These are phyloP conservation scores for Chromoteleia sp. DNA, from an alignment of 2,888 invertebrate genomes.

Conservation along the genomic window DNA sequence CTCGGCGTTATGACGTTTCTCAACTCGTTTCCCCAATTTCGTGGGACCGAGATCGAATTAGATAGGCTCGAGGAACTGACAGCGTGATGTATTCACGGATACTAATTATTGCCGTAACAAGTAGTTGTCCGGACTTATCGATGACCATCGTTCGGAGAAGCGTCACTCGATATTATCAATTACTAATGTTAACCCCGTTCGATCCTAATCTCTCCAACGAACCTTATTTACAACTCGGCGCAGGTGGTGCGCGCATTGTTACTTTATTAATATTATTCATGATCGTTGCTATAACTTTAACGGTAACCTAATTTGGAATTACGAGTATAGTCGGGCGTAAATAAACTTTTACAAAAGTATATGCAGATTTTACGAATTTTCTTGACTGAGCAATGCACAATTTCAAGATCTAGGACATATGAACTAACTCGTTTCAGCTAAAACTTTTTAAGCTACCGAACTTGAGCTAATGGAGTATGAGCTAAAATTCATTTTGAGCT, in stretches of 20 bases:
- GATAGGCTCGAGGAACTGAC: conserved; percentile 19
- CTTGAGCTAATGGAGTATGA: no score
- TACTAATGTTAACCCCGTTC: conserved; percentile 58
- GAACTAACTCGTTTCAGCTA: no score
- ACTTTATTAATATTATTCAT: conserved; percentile 48
- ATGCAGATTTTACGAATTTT: neutral
- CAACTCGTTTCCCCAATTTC: conserved; percentile 43
- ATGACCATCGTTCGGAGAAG: conserved; percentile 34
- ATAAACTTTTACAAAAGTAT: conserved; percentile 13
- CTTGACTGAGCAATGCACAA: neutral
- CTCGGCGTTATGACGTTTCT: conserved; percentile 22
- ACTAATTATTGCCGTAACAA: conserved; percentile 52
- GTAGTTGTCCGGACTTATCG: conserved; percentile 53
- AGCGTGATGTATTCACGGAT: conserved; percentile 34
- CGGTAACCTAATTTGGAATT: conserved; percentile 31
- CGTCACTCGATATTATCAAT: conserved; percentile 59
- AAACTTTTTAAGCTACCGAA: no score
- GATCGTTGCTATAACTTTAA: conserved; percentile 19
- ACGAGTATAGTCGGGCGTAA: no score
- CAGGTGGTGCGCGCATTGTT: conserved; percentile 39
- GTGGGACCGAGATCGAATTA: conserved; percentile 33
- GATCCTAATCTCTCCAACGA: conserved; percentile 48
- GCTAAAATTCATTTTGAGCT: no score
- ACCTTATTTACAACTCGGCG: conserved; percentile 52
- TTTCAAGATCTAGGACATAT: neutral